phyloP scores from a whole-genome alignment of 2,797 vertebrate genomes.

The Galago senegalensis region DNA sequence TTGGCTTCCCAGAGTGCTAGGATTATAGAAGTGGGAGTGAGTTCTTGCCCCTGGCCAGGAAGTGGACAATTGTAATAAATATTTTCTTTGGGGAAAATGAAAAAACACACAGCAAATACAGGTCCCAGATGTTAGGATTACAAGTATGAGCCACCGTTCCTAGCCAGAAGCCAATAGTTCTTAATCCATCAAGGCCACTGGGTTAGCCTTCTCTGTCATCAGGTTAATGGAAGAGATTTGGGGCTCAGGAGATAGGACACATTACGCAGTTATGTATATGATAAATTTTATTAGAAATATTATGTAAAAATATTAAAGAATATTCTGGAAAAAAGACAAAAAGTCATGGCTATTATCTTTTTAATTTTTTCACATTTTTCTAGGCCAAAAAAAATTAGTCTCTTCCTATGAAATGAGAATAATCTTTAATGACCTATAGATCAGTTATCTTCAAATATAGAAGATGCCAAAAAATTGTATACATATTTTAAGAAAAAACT shows the following conservation, averaged over 20 bases:
- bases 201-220: background rate
- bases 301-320: slow-evolving; percentile 11
- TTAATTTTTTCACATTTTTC: background rate
- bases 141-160: too few relatives aligned
- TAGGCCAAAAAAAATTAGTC: background rate
- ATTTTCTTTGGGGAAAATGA: too few relatives aligned
- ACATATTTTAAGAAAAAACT: too few relatives aligned
- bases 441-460: background rate
- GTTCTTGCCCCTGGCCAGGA: too few relatives aligned
- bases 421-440: background rate
- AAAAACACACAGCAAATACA: too few relatives aligned
- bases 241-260: background rate
- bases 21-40: too few relatives aligned
- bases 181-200: background rate
- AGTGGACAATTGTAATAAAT: too few relatives aligned
- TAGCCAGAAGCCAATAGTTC: background rate
- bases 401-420: background rate
- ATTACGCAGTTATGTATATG: background rate
- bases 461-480: too few relatives aligned
- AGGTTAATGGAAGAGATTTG: background rate
- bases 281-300: slow-evolving; percentile 2
- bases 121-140: too few relatives aligned
- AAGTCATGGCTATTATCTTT: background rate
- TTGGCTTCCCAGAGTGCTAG: too few relatives aligned
- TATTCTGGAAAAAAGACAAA: background rate